phyloP scores from a whole-genome alignment of 2,797 vertebrate species.

The Taenioides sp. region DNA sequence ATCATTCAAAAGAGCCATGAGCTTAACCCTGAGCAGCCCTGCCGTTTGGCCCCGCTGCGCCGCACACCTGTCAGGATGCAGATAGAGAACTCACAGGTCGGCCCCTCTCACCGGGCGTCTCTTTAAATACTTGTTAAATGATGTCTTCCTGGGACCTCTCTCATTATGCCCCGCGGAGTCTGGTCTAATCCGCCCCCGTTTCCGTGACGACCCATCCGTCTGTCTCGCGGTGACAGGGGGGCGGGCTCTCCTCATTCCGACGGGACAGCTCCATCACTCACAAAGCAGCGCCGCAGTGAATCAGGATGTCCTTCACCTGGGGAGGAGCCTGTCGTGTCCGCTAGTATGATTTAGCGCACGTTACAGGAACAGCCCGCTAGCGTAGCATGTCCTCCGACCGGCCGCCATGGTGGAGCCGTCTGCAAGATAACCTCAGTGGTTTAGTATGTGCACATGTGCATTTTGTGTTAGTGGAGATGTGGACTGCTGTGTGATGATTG shows the following conservation, averaged over 20 bases:
- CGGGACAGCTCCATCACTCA: slow-evolving; percentile 66
- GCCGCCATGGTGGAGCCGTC: slow-evolving; percentile 16
- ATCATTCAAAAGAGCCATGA: neutral
- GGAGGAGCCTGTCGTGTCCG: slow-evolving; percentile 62
- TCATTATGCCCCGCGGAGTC: slow-evolving; percentile 63
- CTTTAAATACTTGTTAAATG: slow-evolving; percentile 63
- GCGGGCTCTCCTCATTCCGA: slow-evolving; percentile 62
- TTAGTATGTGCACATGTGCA: neutral
- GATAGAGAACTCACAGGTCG: slow-evolving; percentile 62
- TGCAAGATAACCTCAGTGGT: neutral
- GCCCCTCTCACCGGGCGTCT: slow-evolving; percentile 57
- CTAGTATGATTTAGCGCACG: slow-evolving; percentile 55
- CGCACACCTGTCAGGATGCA: slow-evolving; percentile 43
- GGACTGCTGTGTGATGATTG: neutral
- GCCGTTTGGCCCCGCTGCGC: slow-evolving; percentile 36
- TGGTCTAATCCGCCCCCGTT: slow-evolving; percentile 64
- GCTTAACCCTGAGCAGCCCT: slow-evolving; percentile 1
- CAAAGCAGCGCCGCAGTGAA: slow-evolving; percentile 61
- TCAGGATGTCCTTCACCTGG: slow-evolving; percentile 71
- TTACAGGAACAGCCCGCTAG: slow-evolving; percentile 55
- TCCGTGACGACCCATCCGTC: slow-evolving; percentile 67
- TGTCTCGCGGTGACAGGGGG: slow-evolving; percentile 61
- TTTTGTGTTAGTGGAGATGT: neutral
- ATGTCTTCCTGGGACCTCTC: slow-evolving; percentile 68
- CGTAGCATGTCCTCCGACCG: slow-evolving; percentile 42